A percentile compares a stretch with the other conserved stretches of the same genome.
Evolutionary conservation across 2,797 vertebrate species (phyloP).

Genomic region (Tachyglossus aculeatus): DNA sequence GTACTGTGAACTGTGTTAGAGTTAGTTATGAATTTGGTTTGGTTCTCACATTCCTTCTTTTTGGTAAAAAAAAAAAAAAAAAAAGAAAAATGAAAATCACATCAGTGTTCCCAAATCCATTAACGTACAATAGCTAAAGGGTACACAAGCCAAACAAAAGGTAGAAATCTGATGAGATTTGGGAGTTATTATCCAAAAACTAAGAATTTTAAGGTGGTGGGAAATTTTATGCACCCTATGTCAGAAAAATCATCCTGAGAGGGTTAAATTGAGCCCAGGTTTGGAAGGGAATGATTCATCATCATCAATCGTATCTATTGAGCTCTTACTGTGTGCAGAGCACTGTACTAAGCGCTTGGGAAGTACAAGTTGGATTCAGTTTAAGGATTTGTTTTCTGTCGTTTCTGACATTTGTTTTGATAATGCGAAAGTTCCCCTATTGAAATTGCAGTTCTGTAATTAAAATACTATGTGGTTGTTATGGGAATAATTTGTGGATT

Average conservation of each 20-base stretch:
- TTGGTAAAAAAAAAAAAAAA: too few relatives aligned
- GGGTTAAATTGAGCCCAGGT: neutral
- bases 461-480: too few relatives aligned
- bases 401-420: slow-evolving; percentile 4
- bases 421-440: neutral
- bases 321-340: too few relatives aligned
- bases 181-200: neutral
- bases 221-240: neutral
- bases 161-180: neutral
- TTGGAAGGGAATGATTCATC: neutral
- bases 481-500: slow-evolving; percentile 28
- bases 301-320: neutral
- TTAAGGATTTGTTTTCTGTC: slow-evolving; percentile 20
- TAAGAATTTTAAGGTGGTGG: neutral
- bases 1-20: slow-evolving; percentile 2
- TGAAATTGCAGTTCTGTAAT: neutral
- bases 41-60: neutral
- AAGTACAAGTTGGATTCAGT: too few relatives aligned
- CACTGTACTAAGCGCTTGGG: too few relatives aligned
- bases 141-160: neutral
- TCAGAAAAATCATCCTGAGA: too few relatives aligned
- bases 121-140: neutral
- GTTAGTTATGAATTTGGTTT: slow-evolving; percentile 6
- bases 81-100: too few relatives aligned
- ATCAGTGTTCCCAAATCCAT: too few relatives aligned